Base-by-base conservation (phyloP, 2,797 vertebrate species). In the Tenualosa thibaudeaui region DNA sequence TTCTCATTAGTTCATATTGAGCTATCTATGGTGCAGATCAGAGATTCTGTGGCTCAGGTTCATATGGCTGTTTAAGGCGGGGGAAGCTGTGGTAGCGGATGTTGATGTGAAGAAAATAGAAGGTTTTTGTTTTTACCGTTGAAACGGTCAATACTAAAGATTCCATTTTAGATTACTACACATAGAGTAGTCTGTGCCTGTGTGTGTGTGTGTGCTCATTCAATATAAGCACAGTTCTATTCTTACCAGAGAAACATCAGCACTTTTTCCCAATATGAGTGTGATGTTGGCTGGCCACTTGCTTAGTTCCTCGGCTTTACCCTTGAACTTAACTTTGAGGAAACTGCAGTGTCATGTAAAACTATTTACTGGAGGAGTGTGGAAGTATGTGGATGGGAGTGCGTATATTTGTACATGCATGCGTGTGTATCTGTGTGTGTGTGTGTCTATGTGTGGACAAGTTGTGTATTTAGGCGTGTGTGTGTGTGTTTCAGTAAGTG, bases 401-500 rank as follows among this genome's bases (percentile, higher is more conserved):
- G 37, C 56, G 43, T 46, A 9, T 84, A 43, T 81, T 12, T 84
- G 53, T 82, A 43, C 85, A 40, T 81, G 83, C 54, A 68, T 49
- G 81, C 56, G 43, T 81, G 51, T 81, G 85, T 65, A 68, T 83
- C 71, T 84, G 81, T 65, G 82, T 82, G 75, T 22, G 83, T 65
- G 50, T 81, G 83, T 43, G 58, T 54, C 49, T 53, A 40, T 71
- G 3, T 37, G 68, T 75, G 49, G 31, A 31, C 31, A 31, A 31
- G 31, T 31, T 85, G 62, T 71, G 75, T 68, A n/a, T 60, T 19
- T 68, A n/a, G 9, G 24, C 31, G 62, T 68, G 26, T 60, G 58
- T 60, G 54, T 19, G 54, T 22, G 17, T 17, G 54, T 22, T 17
- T 51, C 7, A 1, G 50, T 51, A 51, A 51, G 50, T 51, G 50